Evolutionary conservation across 2,888 invertebrate species (phyloP).

Genomic region (Drosophila koepferae): DNA sequence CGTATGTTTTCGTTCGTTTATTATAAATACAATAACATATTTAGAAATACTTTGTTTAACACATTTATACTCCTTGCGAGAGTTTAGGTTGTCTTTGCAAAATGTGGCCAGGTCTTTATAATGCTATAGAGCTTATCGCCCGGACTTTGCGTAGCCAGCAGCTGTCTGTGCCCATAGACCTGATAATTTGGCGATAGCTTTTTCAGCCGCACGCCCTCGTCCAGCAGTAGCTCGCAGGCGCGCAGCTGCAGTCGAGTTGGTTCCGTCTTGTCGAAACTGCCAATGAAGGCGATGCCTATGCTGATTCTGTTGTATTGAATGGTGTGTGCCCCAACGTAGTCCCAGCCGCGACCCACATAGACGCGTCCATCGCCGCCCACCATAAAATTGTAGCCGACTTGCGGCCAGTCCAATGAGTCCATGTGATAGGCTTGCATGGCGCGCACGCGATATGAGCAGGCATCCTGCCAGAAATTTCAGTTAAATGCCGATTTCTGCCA

Average conservation of each 20-base stretch:
- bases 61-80: background rate
- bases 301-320: conserved; percentile 88
- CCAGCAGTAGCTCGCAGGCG: conserved; percentile 88
- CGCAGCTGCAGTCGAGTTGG: conserved; percentile 87
- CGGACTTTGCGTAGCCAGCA: conserved; percentile 89
- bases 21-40: conserved; percentile 20
- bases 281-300: conserved; percentile 90
- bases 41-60: conserved; percentile 6
- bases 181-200: conserved; percentile 88
- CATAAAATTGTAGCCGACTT: conserved; percentile 92
- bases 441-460: conserved; percentile 86
- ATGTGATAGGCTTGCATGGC: conserved; percentile 88
- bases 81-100: conserved; percentile 46
- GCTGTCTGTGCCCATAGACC: conserved; percentile 89
- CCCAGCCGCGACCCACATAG: conserved; percentile 92
- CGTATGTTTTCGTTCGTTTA: conserved; percentile 3
- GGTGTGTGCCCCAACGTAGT: conserved; percentile 89
- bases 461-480: conserved; percentile 83
- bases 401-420: conserved; percentile 87
- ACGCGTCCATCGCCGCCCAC: conserved; percentile 91
- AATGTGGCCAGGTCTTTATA: conserved; percentile 90
- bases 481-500: background rate
- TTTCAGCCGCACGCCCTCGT: conserved; percentile 87
- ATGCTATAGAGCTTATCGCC: conserved; percentile 88
- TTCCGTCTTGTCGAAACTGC: conserved; percentile 87